Conservation (phyloP, 37 sponge, comb jelly and placozoan genomes). For the Ephydatia muelleri region DNA sequence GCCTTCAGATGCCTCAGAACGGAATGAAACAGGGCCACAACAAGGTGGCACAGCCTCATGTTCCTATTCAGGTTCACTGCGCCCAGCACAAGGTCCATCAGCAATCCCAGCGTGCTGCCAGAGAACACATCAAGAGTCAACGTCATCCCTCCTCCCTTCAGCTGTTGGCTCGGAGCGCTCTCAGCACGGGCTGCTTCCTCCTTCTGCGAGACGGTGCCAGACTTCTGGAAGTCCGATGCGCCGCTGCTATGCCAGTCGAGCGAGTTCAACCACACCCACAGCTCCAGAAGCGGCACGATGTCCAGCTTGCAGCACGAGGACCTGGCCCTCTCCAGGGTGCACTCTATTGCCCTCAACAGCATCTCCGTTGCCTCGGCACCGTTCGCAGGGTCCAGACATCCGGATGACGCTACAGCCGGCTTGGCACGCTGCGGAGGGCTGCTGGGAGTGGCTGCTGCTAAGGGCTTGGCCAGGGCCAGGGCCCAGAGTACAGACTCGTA, state of each 20-base stretch:
- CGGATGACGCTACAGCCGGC: too few relatives aligned
- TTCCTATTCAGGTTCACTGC: neutral
- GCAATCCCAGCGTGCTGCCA: neutral
- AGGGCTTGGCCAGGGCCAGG: constrained; percentile 24
- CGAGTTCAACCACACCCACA: constrained; percentile 28
- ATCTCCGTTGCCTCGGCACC: neutral
- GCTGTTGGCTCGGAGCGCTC: neutral
- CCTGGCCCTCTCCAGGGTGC: neutral
- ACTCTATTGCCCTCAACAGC: constrained; percentile 12
- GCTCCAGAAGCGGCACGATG: constrained; percentile 4
- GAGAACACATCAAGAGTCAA: neutral
- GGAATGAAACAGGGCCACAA: neutral
- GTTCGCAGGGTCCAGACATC: neutral
- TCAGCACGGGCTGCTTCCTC: neutral
- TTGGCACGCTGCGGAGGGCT: too few relatives aligned
- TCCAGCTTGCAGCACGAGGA: neutral
- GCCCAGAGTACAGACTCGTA: constrained; percentile 39
- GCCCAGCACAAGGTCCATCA: constrained; percentile 6
- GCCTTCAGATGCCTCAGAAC: neutral
- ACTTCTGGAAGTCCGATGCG: neutral
- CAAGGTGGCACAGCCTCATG: constrained; percentile 10
- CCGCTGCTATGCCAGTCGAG: neutral
- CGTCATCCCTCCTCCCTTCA: neutral
- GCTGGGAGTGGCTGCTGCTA: too few relatives aligned
- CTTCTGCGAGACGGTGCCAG: neutral